Base-by-base conservation (phyloP, 2,113 vertebrate genomes). In the Cheirogaleus medius region DNA sequence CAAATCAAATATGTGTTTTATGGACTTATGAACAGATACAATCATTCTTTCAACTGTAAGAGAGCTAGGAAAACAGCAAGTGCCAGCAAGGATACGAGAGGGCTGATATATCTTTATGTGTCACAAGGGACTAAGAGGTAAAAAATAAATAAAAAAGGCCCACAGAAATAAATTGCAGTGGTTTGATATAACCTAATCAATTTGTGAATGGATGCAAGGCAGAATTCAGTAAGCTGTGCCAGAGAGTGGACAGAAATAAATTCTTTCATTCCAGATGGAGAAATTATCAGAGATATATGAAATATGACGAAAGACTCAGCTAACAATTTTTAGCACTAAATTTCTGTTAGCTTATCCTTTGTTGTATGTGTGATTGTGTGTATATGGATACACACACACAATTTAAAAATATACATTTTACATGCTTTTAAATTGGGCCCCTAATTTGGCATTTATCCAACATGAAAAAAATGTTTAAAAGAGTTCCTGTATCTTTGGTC, bases 301-400 rank as follows among this genome's bases (percentile, higher is more conserved):
- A 94, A 94, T 93, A 68, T 97, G 95, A 98, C 0, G 8, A 97
- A 95, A 92, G 78, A 52, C 27, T 80, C 71, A 3, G 25, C 81
- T 82, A 97, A 95, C 60, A 58, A 85, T 17, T 18, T 37, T 52
- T 86, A 97, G 39, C 69, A 49, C 32, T 80, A 88, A 91, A 93
- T 98, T 97, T 95, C 29, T 18, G 0, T 97, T 97, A 97, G 58
- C 39, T 97, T 98, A 91, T 93, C 95, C 80, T 97, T 94, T 97
- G 78, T 76, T 73, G 90, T 92, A 52, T 15, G 5, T 37, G 20
- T 27, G 9, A 1, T 4, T 60, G 37, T 69, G 25, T 60, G 25
- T 60, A 4, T 27, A 25, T 25, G 8, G 4, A 54, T 17, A 52
- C 52, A 52, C 15, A 52, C 15, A 52, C 52, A 54, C 17, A 54